Evolutionary conservation across 1,140 invertebrate genomes (phyloP), one percentile per base, ranked within the genome.

Genomic region (Apis dorsata): DNA sequence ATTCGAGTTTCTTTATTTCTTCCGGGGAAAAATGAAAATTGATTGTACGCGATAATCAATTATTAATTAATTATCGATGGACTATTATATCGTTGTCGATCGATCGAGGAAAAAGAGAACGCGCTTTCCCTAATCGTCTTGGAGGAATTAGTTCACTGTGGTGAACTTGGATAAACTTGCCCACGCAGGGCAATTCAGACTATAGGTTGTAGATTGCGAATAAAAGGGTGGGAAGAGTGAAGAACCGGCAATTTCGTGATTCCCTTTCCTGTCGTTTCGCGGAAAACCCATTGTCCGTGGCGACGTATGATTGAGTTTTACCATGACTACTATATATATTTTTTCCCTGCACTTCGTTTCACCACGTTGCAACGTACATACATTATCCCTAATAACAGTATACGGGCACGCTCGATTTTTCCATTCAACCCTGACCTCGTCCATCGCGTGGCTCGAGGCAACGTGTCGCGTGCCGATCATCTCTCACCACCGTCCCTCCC

Each of bases 1-100:
- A 7, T 9, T 59, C 66, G 2, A 19, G 59, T 60, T 60, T n/a
- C 17, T 11, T 49, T 21, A 12, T 24, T 12, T 44, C 21, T 51
- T n/a, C 9, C 10, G 8, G 13, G 24, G 28, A 57, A 8, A 28
- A 34, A 5, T 17, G 19, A 15, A 12, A 59, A 1, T 44, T 4
- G 62, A 44, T 60, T 60, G n/a, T 59, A 57, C 62, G 19, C 15
- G n/a, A 12, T 1, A n/a, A 62, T 24, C 73, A 24, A 77, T 82
- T 28, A 77, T 63, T 1, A n/a, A 62, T 24, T 63, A 24, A 77
- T 82, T 28, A 77, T 63, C 75, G 80, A 7, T 44, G 34, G 34
- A 44, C 34, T 34, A 2, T 44, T 44, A 34, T 3, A 7, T 44
- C 34, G 34, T 34, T 2, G 34, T 34, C 34, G 34, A 82, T 60